Conservation (phyloP, 1,140 invertebrate genomes). For the Cyclina sinensis region DNA sequence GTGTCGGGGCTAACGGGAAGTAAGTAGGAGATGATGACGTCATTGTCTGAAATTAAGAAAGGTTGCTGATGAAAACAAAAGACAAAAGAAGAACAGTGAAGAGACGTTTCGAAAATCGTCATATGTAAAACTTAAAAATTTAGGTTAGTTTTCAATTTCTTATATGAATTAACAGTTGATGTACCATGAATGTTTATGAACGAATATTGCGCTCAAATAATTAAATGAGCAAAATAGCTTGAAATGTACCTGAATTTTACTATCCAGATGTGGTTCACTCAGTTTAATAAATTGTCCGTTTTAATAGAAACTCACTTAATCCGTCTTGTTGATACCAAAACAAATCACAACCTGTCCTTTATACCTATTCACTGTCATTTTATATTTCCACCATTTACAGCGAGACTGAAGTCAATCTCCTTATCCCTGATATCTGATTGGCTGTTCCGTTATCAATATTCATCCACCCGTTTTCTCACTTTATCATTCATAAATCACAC, state of each 20-base stretch:
- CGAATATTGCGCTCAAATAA: no score
- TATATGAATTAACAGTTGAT: not conserved
- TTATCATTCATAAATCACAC: conserved; percentile 46
- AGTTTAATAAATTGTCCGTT: not conserved
- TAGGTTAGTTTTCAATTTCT: not conserved
- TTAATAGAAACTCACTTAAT: conserved; percentile 5
- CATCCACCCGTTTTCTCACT: conserved; percentile 13
- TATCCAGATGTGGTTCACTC: no score
- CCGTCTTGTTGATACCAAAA: not conserved
- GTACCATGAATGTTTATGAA: no score
- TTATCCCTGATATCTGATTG: conserved; percentile 41
- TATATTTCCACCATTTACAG: not conserved
- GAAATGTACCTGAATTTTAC: not conserved
- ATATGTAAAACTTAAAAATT: no score
- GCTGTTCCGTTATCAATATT: conserved; percentile 16
- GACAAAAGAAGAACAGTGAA: no score
- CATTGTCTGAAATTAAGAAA: conserved; percentile 46
- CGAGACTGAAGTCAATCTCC: conserved; percentile 1
- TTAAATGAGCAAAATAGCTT: no score
- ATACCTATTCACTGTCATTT: not conserved
- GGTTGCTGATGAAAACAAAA: no score
- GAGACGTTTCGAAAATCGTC: no score
- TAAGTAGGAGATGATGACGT: conserved; percentile 12
- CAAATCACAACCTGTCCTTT: not conserved
- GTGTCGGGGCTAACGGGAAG: not conserved